Evolutionary conservation across 2,888 invertebrate genomes (phyloP).

Genomic region (Drosophila anceps): DNA sequence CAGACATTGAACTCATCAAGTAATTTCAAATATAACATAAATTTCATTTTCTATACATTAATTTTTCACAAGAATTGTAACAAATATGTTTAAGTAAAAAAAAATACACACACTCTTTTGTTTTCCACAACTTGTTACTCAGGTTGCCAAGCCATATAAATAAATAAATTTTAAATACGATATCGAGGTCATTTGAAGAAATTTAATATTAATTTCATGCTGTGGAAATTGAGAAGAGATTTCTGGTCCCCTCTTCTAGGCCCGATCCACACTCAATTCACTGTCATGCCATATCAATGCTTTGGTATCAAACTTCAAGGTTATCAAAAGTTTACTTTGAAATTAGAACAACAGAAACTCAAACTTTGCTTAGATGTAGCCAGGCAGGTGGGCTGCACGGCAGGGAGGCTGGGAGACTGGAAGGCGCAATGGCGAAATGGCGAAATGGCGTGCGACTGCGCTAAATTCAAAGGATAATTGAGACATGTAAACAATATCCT

Average conservation of each 20-base stretch:
- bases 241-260: background rate
- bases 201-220: conserved; percentile 20
- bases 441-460: conserved; percentile 48
- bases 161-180: background rate
- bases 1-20: background rate
- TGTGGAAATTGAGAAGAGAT: conserved; percentile 18
- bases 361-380: conserved; percentile 25
- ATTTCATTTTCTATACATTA: background rate
- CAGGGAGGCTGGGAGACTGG: background rate
- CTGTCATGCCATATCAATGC: conserved; percentile 17
- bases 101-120: background rate
- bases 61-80: background rate
- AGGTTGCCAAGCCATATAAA: background rate
- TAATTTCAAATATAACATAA: background rate
- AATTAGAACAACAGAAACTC: conserved; percentile 58
- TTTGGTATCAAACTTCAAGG: conserved; percentile 42
- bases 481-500: conserved; percentile 78
- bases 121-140: background rate
- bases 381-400: background rate
- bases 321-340: conserved; percentile 59
- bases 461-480: conserved; percentile 74
- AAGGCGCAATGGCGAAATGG: conserved; percentile 8
- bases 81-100: background rate
- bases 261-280: background rate
- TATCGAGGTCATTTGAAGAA: conserved; percentile 6